These are phyloP conservation scores for Lycophotia porphyrea DNA, from an alignment of 2,888 invertebrate species.

Conservation along the genomic window DNA sequence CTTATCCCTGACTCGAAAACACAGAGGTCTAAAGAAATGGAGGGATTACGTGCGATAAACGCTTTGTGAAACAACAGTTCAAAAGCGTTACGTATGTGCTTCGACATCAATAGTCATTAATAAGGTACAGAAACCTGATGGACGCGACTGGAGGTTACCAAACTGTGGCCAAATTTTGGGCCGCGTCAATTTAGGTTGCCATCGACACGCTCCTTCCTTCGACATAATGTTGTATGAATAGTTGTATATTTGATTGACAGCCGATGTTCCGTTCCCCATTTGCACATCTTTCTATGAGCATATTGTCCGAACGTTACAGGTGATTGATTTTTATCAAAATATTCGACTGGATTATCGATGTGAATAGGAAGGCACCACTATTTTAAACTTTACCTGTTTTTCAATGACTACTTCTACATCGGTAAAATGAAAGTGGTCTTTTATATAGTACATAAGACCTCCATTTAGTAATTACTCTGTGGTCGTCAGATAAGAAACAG, in stretches of 20 bases:
- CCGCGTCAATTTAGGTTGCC: not conserved
- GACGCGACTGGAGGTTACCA: not conserved
- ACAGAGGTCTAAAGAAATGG: slow-evolving; percentile 24
- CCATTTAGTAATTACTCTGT: slow-evolving; percentile 41
- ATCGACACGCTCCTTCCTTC: not conserved
- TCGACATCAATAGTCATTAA: not conserved
- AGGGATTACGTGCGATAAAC: not conserved
- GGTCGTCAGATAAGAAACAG: slow-evolving; percentile 43
- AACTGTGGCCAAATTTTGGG: not conserved
- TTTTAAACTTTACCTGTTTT: not conserved
- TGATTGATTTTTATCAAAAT: not conserved
- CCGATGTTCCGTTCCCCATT: not conserved
- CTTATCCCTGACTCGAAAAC: slow-evolving; percentile 42
- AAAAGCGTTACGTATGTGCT: not conserved
- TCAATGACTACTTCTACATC: no score
- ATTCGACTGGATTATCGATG: not conserved
- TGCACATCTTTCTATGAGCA: not conserved
- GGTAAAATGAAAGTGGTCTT: not conserved
- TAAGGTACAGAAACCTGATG: not conserved
- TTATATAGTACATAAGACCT: not conserved
- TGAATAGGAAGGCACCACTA: not conserved
- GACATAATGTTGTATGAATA: not conserved
- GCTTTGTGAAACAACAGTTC: not conserved
- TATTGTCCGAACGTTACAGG: not conserved
- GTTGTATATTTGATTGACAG: not conserved